Base-by-base conservation (phyloP, 2,888 invertebrate genomes). In the Synanthedon tipuliformis region DNA sequence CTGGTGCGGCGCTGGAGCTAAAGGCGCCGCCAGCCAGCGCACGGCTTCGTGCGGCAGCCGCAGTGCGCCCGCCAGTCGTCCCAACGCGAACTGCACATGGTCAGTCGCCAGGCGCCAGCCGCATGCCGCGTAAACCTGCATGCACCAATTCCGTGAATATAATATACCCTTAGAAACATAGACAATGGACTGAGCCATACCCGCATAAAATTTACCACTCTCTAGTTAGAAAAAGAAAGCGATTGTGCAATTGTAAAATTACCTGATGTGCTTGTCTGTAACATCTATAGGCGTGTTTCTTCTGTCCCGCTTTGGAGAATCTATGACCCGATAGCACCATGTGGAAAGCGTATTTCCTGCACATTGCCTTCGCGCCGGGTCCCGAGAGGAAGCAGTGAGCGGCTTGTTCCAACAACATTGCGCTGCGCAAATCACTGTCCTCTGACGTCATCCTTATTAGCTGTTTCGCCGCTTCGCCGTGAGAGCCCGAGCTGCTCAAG, bases 261-360 rank as follows among this genome's bases (percentile, higher is more conserved):
- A 95, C 94, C 89, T 96, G 95, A 80, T 94, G 92, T 8, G 98
- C 97, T 79, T 97, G 97, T 58, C 92, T 92, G 71, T 98, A 98
- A 68, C 96, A 95, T 61, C 97, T 89, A 56, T 97, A 89, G 0
- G 97, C 95, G 83, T 98, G 98, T 74, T 93, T 95, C 59, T 94
- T 91, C 79, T 98, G 97, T 0, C 95, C 95, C 12, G 96, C 94
- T 76, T 98, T 97, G 11, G 95, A 95, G 80, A 93, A 98, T 55
- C 99, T 89, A 81, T 99, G 97, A 0, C 99, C 99, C 15, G 99
- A 95, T 18, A 99, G 88, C 16, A 99, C 97, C 89, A 97, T 94
- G 71, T 99, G 97, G 78, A 99, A 97, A 13, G 98, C 95, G 75
- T 96, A 98, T 78, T 98, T 98, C 52, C 98, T 89, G 61, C 94